Percentiles rank a stretch among this genome's conserved stretches.
These are phyloP conservation scores for Mycalesis mineus DNA, from an alignment of 2,888 invertebrate genomes.

Conservation along the genomic window DNA sequence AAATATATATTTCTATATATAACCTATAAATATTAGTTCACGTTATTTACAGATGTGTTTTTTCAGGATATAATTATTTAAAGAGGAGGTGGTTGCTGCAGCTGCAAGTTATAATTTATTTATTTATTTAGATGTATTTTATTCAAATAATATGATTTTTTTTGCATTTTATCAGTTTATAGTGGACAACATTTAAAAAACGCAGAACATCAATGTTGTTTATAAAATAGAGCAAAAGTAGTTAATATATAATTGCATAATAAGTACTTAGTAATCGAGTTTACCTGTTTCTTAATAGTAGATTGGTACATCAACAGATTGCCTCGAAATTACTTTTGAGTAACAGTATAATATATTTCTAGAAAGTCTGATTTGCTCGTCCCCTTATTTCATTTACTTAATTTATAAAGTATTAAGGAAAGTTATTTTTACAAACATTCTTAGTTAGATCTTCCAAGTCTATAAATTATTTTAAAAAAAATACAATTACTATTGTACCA, in stretches of 20 bases:
- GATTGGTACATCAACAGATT: too few species aligned
- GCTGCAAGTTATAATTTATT: too few species aligned
- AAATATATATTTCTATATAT: too few species aligned
- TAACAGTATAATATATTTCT: not conserved
- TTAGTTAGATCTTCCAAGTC: not conserved
- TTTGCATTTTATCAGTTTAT: constrained; percentile 56
- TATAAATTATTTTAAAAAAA: not conserved
- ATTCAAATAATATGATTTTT: constrained; percentile 44
- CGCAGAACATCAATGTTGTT: not conserved
- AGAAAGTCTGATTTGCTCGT: not conserved
- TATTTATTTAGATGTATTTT: constrained; percentile 40
- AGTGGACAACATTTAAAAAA: not conserved
- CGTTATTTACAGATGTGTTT: not conserved
- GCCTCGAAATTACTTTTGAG: too few species aligned
- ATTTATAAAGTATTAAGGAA: not conserved
- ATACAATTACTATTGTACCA: not conserved
- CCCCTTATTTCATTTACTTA: not conserved
- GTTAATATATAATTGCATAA: not conserved
- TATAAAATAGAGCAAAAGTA: not conserved
- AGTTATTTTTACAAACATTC: not conserved
- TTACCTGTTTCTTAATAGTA: too few species aligned
- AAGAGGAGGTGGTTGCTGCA: constrained; percentile 38
- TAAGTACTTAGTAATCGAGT: not conserved
- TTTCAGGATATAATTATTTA: constrained; percentile 46
- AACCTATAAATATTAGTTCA: too few species aligned